Base-by-base conservation (phyloP, 2,888 invertebrate genomes). In the Crematogaster levior region DNA sequence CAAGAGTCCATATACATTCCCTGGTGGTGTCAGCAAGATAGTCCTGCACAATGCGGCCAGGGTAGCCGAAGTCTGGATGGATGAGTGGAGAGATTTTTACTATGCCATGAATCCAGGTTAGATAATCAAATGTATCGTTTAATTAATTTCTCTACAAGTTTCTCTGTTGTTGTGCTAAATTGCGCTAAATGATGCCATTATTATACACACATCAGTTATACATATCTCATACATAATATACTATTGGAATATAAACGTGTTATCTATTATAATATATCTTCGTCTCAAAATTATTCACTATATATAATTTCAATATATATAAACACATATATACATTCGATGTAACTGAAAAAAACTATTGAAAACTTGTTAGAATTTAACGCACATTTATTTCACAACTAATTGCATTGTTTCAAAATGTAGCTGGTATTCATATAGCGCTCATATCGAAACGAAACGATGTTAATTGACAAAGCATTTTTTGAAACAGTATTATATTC, bases 41-140 rank as follows among this genome's bases (percentile, higher is more conserved):
- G 99, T 99, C 93, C 97, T 99, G 92, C 98, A 99, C 95, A 99
- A 99, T 96, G 98, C 99, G 91, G 98, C 99, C 92, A 97, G 99
- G 93, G 99, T 99, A 92, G 99, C 99, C 92, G 98, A 99, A 95
- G 99, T 99, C 93, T 99, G 99, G 99, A 98, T 99, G 97, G 99
- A 99, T 96, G 99, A 99, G 95, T 99, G 99, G 98, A 97, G 98
- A 95, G 98, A 98, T 96, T 99, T 99, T 97, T 99, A 98, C 97
- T 99, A 98, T 97, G 98, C 98, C 95, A 98, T 99, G 98, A 99
- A 98, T 95, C 98, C 98, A 98, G 98, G 98, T 98, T 97, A 94
- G 94, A 92, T 96, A 94, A 90, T 74, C 75, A 75, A 85, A 85
- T 85, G 88, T 82, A 84, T 61, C 84, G 80, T 86, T 86, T 83